Evolutionary conservation across 2,797 vertebrate genomes (phyloP), one percentile per base, ranked within the genome.

Genomic region (Meriones psammophilus): DNA sequence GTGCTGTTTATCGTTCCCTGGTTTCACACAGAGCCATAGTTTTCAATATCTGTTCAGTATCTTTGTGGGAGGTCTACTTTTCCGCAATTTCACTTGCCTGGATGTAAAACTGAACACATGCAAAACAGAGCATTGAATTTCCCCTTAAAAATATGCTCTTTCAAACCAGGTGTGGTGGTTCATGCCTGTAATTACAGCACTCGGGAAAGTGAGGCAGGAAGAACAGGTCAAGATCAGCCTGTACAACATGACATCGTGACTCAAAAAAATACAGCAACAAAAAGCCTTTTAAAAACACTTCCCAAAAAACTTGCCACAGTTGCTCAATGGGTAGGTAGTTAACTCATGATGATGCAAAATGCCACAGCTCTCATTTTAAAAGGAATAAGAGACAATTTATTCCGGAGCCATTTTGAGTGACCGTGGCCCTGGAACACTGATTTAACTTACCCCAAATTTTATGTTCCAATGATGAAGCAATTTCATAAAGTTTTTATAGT

Each of bases 61-160:
- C 81, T 81, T 50, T 78, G 39, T 8, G 18, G 22, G 85, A 4
- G 68, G 68, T 39, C 24, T 62, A 64, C 17, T 4, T 56, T 9
- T 24, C 60, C 30, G 50, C 39, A 17, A 58, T 58, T 62, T 81
- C 24, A 28, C 9, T 46, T 42, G 10, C 42, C 66, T 79, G 88
- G 15, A 64, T 58, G n/a, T 62, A 54, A 85, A 88, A 66, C 4
- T 10, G n/a, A 58, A 60, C 0, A 8, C 71, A 91, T 42, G 36
- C 33, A 18, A 74, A 94, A 88, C 50, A 88, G n/a, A 92, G 80
- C 5, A 73, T 26, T 33, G 46, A 30, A 54, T 42, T 69, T 54
- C 73, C 66, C 39, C 50, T 93, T 86, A 62, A 80, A 80, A 95
- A 86, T 81, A 68, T 77, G 50, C 46, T 89, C 68, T 39, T 95